Percentiles rank a stretch among this genome's conserved stretches.
Evolutionary conservation across 2,113 vertebrate genomes (phyloP).

Genomic region (Misgurnus anguillicaudatus): DNA sequence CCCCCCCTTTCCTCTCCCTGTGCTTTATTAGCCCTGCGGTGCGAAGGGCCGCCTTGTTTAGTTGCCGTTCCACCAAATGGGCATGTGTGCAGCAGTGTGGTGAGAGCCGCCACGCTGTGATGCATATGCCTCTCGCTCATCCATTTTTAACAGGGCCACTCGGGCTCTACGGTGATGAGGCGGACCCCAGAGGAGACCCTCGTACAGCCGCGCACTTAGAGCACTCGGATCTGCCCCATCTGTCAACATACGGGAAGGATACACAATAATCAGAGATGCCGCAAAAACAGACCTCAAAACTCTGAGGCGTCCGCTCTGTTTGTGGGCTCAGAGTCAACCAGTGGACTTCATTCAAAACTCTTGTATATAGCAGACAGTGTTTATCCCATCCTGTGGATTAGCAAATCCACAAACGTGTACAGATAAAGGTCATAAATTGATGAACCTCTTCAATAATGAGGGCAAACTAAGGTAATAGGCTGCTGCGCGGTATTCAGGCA

Average conservation of each 20-base stretch:
- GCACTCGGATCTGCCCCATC: slow-evolving; percentile 35
- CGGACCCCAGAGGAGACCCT: slow-evolving; percentile 34
- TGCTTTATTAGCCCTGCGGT: slow-evolving; percentile 28
- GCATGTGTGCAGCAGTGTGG: slow-evolving; percentile 27
- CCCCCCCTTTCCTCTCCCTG: background rate
- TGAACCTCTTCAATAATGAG: slow-evolving; percentile 24
- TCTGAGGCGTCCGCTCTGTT: slow-evolving; percentile 18
- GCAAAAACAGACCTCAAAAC: slow-evolving; percentile 34
- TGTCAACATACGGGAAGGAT: slow-evolving; percentile 26
- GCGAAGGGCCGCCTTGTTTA: slow-evolving; percentile 32
- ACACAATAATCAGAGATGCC: slow-evolving; percentile 40
- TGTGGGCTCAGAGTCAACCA: slow-evolving; percentile 15
- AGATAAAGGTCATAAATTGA: slow-evolving; percentile 39
- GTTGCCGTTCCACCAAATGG: slow-evolving; percentile 34
- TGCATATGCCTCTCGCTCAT: slow-evolving; percentile 38
- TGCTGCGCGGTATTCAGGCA: background rate
- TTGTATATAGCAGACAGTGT: slow-evolving; percentile 14
- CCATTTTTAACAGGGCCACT: slow-evolving; percentile 48
- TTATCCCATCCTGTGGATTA: slow-evolving; percentile 26
- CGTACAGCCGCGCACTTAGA: slow-evolving; percentile 40
- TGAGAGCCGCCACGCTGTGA: slow-evolving; percentile 32
- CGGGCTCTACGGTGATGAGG: slow-evolving; percentile 17
- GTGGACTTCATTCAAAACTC: slow-evolving; percentile 25
- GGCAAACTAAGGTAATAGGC: background rate
- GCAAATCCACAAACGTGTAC: slow-evolving; percentile 29